Conservation (phyloP, 2,113 vertebrate species). For the Pygoscelis adeliae region DNA sequence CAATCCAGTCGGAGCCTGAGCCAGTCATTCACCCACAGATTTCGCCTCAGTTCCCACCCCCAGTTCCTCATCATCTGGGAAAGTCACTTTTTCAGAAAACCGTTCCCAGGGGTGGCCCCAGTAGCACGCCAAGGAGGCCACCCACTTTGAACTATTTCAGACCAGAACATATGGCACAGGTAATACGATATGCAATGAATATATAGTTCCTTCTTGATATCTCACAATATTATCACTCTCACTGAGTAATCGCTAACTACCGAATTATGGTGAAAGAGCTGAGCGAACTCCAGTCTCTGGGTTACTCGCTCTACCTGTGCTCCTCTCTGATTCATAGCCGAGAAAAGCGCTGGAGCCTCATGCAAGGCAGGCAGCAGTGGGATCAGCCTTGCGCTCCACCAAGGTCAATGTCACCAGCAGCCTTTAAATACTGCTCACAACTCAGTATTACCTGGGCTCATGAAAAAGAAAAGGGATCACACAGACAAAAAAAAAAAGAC, state of each 20-base stretch:
- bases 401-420: neutral
- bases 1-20: neutral
- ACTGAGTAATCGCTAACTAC: neutral
- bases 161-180: neutral
- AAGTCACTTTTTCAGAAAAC: neutral
- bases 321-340: neutral
- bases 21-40: neutral
- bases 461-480: constrained; percentile 49
- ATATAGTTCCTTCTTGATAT: neutral
- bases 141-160: neutral
- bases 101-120: neutral
- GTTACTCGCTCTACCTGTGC: neutral
- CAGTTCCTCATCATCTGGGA: neutral
- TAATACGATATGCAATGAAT: neutral
- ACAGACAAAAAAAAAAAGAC: neutral
- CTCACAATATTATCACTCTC: neutral
- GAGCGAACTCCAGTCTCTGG: neutral
- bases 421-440: neutral
- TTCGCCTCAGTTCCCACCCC: neutral
- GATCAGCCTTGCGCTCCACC: neutral
- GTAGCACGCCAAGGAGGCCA: neutral
- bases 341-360: neutral
- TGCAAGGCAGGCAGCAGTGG: neutral
- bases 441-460: neutral
- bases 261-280: neutral